A percentile compares a stretch with the other conserved stretches of the same genome.
phyloP scores from a whole-genome alignment of 1,140 invertebrate species.

The Drosophila eugracilis region DNA sequence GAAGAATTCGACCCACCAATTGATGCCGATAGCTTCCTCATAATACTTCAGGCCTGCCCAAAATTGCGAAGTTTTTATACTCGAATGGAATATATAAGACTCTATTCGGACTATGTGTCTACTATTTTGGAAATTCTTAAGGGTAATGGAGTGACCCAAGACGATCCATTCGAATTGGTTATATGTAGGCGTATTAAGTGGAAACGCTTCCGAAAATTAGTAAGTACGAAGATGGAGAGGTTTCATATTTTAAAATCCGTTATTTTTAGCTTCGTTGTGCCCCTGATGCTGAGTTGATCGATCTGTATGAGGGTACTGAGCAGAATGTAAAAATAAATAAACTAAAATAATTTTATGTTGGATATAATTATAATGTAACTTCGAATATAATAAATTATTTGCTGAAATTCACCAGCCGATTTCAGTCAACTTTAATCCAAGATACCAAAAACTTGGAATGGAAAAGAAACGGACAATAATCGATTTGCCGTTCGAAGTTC shows the following conservation, averaged over 20 bases:
- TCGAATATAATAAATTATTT: no score
- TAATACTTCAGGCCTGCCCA: not conserved
- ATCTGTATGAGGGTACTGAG: not conserved
- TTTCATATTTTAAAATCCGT: no score
- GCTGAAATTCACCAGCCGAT: no score
- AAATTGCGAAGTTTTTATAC: not conserved
- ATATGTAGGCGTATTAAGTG: slow-evolving; percentile 1
- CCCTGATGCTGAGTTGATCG: not conserved
- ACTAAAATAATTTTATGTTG: no score
- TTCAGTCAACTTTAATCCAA: no score
- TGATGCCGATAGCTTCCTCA: not conserved
- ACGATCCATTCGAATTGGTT: not conserved
- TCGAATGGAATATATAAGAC: not conserved
- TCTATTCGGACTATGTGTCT: not conserved
- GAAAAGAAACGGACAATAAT: no score
- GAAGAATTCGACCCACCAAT: not conserved
- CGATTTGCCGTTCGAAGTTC: no score
- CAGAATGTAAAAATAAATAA: not conserved
- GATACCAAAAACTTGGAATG: no score
- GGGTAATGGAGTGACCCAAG: not conserved
- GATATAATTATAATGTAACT: no score
- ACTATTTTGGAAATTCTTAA: not conserved
- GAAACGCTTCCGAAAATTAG: not conserved
- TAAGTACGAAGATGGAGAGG: not conserved
- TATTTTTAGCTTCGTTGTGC: not conserved